Percentiles rank a stretch among this genome's conserved stretches.
Evolutionary conservation across 2,888 invertebrate species (phyloP).

Genomic region (Perdita meconis): DNA sequence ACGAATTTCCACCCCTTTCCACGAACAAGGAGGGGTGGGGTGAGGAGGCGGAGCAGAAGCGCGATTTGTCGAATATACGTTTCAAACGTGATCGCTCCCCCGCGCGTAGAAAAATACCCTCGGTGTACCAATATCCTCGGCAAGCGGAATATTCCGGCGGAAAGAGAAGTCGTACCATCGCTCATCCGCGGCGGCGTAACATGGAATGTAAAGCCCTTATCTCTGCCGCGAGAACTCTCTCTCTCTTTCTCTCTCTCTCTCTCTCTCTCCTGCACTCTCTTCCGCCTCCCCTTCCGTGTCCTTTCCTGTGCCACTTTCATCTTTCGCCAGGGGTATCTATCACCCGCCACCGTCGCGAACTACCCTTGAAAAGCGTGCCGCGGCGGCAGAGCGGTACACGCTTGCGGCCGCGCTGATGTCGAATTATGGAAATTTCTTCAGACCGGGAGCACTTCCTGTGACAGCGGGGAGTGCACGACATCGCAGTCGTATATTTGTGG

Average conservation of each 20-base stretch:
- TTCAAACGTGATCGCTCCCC: conserved; percentile 53
- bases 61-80: conserved; percentile 63
- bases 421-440: conserved; percentile 28
- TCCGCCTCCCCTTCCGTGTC: neutral
- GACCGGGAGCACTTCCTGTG: neutral
- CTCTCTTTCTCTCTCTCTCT: conserved; percentile 8
- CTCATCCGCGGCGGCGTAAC: conserved; percentile 65
- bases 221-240: conserved; percentile 50
- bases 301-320: conserved; percentile 19
- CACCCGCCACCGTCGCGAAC: conserved; percentile 29
- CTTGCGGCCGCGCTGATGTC: conserved; percentile 46
- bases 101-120: conserved; percentile 59
- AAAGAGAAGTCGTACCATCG: conserved; percentile 70
- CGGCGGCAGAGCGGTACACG: conserved; percentile 16
- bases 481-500: neutral
- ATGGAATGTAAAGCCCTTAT: conserved; percentile 68
- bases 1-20: neutral
- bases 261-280: no score
- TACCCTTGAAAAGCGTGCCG: conserved; percentile 36
- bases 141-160: conserved; percentile 66
- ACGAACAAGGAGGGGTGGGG: conserved; percentile 14
- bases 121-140: conserved; percentile 68
- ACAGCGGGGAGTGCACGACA: neutral
- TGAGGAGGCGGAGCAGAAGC: no score
- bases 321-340: conserved; percentile 49